These are phyloP conservation scores for Drosophila pallidifrons DNA, from an alignment of 1,140 invertebrate species.

Conservation along the genomic window DNA sequence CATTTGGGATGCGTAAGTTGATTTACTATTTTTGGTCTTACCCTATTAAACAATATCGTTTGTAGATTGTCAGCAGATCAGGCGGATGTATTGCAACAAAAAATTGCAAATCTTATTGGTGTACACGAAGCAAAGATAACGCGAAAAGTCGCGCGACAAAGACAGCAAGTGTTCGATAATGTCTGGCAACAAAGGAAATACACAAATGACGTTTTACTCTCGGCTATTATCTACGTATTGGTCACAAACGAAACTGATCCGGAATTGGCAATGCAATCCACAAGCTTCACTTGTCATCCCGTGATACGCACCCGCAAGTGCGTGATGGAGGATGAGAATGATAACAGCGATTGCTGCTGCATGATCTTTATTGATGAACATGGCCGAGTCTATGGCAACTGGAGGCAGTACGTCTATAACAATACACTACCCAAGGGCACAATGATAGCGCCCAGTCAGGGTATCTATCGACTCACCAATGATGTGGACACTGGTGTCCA, in stretches of 20 bases:
- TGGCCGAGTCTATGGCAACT: conserved; percentile 71
- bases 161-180: conserved; percentile 64
- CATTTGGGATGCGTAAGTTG: conserved; percentile 77
- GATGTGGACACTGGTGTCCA: conserved; percentile 53
- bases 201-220: conserved; percentile 70
- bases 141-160: conserved; percentile 41
- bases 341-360: conserved; percentile 69
- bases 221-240: conserved; percentile 76
- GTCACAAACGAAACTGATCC: conserved; percentile 65
- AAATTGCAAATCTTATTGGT: conserved; percentile 63
- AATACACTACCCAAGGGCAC: conserved; percentile 69
- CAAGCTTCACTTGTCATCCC: conserved; percentile 67
- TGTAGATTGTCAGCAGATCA: conserved; percentile 64
- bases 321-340: conserved; percentile 42
- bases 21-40: background rate
- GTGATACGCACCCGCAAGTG: conserved; percentile 77
- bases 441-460: conserved; percentile 74
- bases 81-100: conserved; percentile 63
- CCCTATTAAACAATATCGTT: conserved; percentile 17
- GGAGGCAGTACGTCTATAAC: conserved; percentile 62
- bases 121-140: conserved; percentile 28
- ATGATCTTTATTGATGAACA: conserved; percentile 79
- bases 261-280: conserved; percentile 58
- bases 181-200: conserved; percentile 73
- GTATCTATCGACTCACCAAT: conserved; percentile 54